phyloP scores from a whole-genome alignment of 2,888 invertebrate species.

The Nomada fabriciana region DNA sequence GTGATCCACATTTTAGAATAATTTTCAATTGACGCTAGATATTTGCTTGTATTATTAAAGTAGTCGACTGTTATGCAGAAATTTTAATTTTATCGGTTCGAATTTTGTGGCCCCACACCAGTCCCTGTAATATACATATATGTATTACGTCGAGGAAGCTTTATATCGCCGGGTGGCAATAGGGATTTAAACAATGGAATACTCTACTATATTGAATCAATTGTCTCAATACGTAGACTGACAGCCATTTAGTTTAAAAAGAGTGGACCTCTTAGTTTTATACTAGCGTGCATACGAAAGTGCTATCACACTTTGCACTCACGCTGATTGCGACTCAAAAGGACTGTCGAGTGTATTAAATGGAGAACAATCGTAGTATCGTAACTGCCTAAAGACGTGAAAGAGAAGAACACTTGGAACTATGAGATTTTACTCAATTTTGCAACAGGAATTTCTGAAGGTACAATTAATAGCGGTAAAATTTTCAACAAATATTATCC shows the following conservation, averaged over 20 bases:
- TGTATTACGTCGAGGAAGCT: no score
- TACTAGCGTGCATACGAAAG: conserved; percentile 62
- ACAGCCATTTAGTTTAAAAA: conserved; percentile 22
- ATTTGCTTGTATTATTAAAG: no score
- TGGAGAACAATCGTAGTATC: conserved; percentile 51
- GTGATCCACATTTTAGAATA: no score
- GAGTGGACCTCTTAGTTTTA: conserved; percentile 48
- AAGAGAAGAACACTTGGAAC: neutral
- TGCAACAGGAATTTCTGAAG: neutral
- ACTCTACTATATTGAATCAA: conserved; percentile 30
- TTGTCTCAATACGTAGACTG: conserved; percentile 24
- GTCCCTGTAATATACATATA: no score
- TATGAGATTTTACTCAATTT: conserved; percentile 12
- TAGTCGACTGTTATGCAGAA: no score
- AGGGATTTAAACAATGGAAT: neutral
- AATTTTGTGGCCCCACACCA: no score
- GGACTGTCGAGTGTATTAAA: conserved; percentile 72
- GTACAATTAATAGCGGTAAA: no score
- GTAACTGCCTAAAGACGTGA: conserved; percentile 36
- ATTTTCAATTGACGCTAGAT: no score
- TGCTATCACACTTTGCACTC: conserved; percentile 77
- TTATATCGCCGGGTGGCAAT: neutral
- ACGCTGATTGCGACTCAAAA: conserved; percentile 80
- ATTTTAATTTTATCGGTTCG: no score
- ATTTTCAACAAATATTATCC: no score